Conservation (phyloP, 2,113 vertebrate species). For the Rhizomys pruinosus region DNA sequence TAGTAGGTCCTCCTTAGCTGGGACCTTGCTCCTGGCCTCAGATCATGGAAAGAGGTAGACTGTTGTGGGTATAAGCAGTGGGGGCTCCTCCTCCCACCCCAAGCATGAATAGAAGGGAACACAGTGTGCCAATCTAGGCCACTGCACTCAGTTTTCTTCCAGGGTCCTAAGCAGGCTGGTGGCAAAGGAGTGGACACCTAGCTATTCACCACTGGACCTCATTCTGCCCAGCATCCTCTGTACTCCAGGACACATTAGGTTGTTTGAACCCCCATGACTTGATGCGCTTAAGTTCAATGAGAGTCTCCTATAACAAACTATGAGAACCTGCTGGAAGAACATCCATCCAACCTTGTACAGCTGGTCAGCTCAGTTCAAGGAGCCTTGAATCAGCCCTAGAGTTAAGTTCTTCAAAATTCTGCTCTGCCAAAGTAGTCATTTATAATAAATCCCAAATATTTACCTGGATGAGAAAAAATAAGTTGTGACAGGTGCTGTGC, state of each 20-base stretch:
- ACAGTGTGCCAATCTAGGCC: neutral
- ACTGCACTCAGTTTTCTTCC: neutral
- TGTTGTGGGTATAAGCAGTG: neutral
- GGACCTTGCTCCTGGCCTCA: neutral
- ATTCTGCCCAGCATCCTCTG: neutral
- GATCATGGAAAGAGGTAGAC: no score
- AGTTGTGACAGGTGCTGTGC: slow-evolving; percentile 93
- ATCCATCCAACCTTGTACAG: neutral
- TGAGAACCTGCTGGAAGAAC: neutral
- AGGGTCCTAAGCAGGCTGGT: neutral
- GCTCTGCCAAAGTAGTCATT: neutral
- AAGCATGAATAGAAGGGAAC: neutral
- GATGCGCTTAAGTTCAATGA: neutral
- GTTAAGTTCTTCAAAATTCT: neutral
- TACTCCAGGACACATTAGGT: neutral
- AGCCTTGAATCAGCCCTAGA: no score
- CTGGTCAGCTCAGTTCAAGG: no score
- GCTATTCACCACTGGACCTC: no score
- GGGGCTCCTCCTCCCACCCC: neutral
- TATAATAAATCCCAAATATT: neutral
- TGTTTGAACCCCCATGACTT: neutral
- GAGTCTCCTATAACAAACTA: no score
- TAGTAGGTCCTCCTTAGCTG: neutral
- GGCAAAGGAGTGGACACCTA: neutral
- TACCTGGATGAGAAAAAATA: slow-evolving; percentile 92